Evolutionary conservation across 2,797 vertebrate species (phyloP).

Genomic region (Anisognathus igniventris): DNA sequence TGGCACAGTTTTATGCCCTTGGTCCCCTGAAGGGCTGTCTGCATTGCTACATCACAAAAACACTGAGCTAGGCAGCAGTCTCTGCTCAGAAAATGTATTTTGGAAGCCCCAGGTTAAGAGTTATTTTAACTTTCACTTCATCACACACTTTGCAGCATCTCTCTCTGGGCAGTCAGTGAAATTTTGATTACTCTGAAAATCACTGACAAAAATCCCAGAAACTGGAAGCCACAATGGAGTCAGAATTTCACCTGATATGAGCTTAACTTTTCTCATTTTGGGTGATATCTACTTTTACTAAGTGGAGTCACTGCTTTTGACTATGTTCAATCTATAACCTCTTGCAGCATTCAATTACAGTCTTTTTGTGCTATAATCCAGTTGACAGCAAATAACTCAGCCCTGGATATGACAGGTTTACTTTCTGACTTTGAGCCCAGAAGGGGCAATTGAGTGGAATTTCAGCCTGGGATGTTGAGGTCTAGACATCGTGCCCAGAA

Average conservation of each 20-base stretch:
- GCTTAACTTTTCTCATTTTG: constrained; percentile 35
- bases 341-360: constrained; percentile 22
- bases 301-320: constrained; percentile 38
- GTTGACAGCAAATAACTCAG: constrained; percentile 25
- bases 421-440: not conserved
- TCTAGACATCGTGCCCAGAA: not conserved
- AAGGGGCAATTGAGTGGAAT: not conserved
- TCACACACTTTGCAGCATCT: not conserved
- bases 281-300: constrained; percentile 39
- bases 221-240: not conserved
- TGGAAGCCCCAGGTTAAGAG: not conserved
- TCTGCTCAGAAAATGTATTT: not conserved
- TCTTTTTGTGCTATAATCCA: not conserved
- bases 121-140: constrained; percentile 20
- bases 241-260: not conserved
- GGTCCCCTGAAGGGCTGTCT: not conserved
- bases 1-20: not conserved
- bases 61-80: not conserved
- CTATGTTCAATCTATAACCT: constrained; percentile 14
- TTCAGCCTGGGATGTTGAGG: not conserved
- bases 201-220: not conserved
- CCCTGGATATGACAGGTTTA: not conserved
- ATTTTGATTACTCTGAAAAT: constrained; percentile 5
- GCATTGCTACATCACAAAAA: not conserved
- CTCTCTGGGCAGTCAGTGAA: not conserved